Conservation (phyloP, 2,888 invertebrate genomes). For the Loripinus fragilis region DNA sequence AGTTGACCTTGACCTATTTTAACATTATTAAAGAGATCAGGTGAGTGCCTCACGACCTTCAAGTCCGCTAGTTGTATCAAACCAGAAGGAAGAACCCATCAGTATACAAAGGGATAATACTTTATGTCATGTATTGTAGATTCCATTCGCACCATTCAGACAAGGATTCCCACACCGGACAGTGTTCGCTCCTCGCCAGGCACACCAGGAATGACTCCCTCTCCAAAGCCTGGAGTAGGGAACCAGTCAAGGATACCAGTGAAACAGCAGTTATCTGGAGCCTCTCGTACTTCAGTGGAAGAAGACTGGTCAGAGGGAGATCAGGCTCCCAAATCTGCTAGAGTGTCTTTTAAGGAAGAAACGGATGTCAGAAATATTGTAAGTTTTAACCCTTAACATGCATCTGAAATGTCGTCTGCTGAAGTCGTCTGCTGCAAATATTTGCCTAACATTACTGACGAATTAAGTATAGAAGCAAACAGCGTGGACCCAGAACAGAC, state of each 20-base stretch:
- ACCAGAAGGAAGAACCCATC: too few species aligned
- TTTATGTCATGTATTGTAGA: constrained; percentile 7
- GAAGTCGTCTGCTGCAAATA: too few species aligned
- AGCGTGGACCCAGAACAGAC: too few species aligned
- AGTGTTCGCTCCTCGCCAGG: constrained; percentile 20
- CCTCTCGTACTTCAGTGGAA: constrained; percentile 42
- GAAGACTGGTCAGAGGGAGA: constrained; percentile 59
- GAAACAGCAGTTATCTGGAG: constrained; percentile 27
- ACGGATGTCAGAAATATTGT: constrained; percentile 50
- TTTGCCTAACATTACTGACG: too few species aligned
- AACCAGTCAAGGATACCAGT: constrained; percentile 51
- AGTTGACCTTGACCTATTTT: too few species aligned
- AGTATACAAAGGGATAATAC: too few species aligned
- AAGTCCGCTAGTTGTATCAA: too few species aligned
- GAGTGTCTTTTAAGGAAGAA: constrained; percentile 54
- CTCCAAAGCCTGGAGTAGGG: constrained; percentile 3
- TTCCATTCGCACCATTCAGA: constrained; percentile 42
- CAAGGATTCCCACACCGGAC: constrained; percentile 54
- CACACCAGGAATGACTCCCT: constrained; percentile 28
- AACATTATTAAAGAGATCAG: too few species aligned
- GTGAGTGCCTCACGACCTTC: too few species aligned
- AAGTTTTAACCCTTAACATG: too few species aligned
- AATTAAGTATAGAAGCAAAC: too few species aligned
- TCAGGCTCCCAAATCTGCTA: constrained; percentile 29
- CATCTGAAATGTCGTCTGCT: too few species aligned